A percentile compares a stretch with the other conserved stretches of the same genome.
Conservation (phyloP, 2,888 invertebrate genomes). For the Clusia tigrina region DNA sequence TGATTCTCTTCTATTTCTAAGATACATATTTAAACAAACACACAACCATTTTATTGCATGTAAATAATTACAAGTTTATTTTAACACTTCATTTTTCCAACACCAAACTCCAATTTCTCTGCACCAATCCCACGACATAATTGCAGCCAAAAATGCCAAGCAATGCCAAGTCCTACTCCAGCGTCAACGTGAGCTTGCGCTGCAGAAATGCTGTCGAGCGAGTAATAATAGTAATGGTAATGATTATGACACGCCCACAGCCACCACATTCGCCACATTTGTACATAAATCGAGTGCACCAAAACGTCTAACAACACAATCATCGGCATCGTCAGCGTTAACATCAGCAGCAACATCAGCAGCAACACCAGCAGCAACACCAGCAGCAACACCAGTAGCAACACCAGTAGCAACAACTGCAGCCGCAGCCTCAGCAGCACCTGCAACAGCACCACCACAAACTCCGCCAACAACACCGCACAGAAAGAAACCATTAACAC, state of each 20-base stretch:
- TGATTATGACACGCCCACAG: conserved; percentile 53
- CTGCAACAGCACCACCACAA: not conserved
- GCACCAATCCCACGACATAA: conserved; percentile 22
- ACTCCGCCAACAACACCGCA: conserved; percentile 42
- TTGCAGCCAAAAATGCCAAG: conserved; percentile 21
- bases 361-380: too few relatives aligned
- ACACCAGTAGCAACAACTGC: too few relatives aligned
- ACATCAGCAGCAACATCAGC: too few relatives aligned
- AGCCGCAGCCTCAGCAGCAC: too few relatives aligned
- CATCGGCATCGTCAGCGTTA: conserved; percentile 40
- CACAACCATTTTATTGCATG: not conserved
- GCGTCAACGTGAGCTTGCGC: conserved; percentile 12
- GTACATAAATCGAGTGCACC: conserved; percentile 42
- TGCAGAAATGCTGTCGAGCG: conserved; percentile 43
- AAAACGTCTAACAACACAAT: conserved; percentile 25
- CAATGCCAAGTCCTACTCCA: conserved; percentile 7
- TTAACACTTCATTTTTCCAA: not conserved
- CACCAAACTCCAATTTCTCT: not conserved
- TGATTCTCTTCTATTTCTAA: too few relatives aligned
- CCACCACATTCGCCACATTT: conserved; percentile 33
- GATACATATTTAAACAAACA: too few relatives aligned
- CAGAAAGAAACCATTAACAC: conserved; percentile 48
- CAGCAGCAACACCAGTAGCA: too few relatives aligned
- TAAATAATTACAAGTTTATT: not conserved
- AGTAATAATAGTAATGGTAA: conserved; percentile 41